phyloP scores from a whole-genome alignment of 2,888 invertebrate species.

The Amblyjoppa fuscipennis region DNA sequence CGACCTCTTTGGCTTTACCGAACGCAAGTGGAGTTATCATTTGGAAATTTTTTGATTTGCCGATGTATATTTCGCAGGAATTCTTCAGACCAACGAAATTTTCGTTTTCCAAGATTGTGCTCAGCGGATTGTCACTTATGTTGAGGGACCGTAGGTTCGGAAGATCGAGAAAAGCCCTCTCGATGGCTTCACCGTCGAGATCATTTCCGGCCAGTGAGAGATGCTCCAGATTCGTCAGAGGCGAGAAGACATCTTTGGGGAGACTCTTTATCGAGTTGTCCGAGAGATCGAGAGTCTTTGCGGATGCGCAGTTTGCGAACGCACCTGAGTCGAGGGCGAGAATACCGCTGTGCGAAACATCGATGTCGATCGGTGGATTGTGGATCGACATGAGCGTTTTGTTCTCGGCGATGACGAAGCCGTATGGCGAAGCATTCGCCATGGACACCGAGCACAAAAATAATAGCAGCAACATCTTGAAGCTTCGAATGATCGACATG shows the following conservation, averaged over 20 bases:
- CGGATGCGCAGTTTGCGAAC: conserved; percentile 68
- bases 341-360: conserved; percentile 70
- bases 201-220: conserved; percentile 71
- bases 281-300: conserved; percentile 70
- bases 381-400: too few relatives aligned
- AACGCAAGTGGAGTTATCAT: too few relatives aligned
- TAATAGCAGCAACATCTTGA: too few relatives aligned
- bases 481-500: too few relatives aligned
- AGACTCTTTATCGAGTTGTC: conserved; percentile 72
- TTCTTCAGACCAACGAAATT: too few relatives aligned
- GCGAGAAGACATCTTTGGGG: conserved; percentile 75
- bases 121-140: conserved; percentile 74
- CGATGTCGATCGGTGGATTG: not conserved
- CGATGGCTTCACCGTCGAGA: not conserved
- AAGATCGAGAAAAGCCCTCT: conserved; percentile 69
- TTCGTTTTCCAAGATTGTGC: not conserved
- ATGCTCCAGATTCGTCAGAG: conserved; percentile 71
- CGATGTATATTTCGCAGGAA: too few relatives aligned
- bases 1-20: too few relatives aligned
- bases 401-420: too few relatives aligned
- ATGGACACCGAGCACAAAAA: too few relatives aligned
- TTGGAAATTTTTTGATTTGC: too few relatives aligned
- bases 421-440: too few relatives aligned
- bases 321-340: conserved; percentile 67
- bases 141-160: conserved; percentile 73